Evolutionary conservation across 2,888 invertebrate genomes (phyloP), one percentile per base, ranked within the genome.

Genomic region (Calliphora vomitoria): DNA sequence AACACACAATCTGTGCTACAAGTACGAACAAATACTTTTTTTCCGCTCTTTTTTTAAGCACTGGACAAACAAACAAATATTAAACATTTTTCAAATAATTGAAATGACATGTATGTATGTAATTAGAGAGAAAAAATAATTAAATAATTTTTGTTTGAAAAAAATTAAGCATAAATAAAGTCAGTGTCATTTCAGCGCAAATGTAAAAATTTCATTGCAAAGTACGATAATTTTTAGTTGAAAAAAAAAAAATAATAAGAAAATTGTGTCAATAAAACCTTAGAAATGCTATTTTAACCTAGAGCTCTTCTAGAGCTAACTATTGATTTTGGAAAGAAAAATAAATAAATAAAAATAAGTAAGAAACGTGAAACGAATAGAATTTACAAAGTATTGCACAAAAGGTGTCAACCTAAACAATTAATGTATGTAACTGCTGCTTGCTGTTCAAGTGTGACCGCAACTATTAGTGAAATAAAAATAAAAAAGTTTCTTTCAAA

Each of bases 221-320:
- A 71, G 68, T 79, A 66, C 53, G 25, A 58, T 13, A 47, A 20
- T 71, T 69, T 38, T 8, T 18, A 64, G 15, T 64, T 8, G 31
- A 69, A 60, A 50, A 25, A 11, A 41, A 3, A 25, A 50, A 5
- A 25, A 68, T 18, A 13, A 13, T 44, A 64, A 69, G 69, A 79
- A 87, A 90, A 89, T 85, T 89, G 87, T 89, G 90, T 87, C 89
- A 89, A 88, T 64, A 81, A 90, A 90, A 81, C 89, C 89, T 41
- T 89, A 89, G 66, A 89, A 90, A 82, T 90, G 89, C 88, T 47
- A 20, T 44, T 71, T 75, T 82, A 85, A 85, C 74, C 69, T 85
- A 81, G 74, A 81, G 81, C 74, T 82, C 35, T 81, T 55, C 53
- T 18, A 64, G n/a, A 31, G 47, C 20, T 68, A n/a, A 66, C 58